Conservation (phyloP, 2,888 invertebrate species). For the Norana najaformis region DNA sequence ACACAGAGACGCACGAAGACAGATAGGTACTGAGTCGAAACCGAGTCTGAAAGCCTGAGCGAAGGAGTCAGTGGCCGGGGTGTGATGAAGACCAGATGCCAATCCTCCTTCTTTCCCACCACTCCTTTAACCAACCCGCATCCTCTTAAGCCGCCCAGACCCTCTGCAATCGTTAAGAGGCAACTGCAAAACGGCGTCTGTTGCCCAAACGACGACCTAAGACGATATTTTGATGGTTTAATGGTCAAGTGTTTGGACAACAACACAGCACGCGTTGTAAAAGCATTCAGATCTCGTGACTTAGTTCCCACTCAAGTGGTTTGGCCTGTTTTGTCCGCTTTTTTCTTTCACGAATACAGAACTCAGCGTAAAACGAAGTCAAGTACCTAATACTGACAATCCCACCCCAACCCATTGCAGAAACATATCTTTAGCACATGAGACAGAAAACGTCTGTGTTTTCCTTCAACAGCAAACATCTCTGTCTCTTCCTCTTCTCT, state of each 20-base stretch:
- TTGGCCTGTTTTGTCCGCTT: neutral
- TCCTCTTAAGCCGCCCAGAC: neutral
- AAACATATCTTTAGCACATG: neutral
- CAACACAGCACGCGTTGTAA: neutral
- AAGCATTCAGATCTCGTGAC: neutral
- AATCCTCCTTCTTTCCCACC: neutral
- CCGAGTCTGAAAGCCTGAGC: neutral
- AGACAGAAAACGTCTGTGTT: neutral
- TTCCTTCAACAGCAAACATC: neutral
- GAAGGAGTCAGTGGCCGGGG: neutral
- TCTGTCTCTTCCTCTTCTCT: neutral
- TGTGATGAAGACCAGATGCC: neutral
- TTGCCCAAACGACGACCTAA: too few species aligned
- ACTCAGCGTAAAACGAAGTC: neutral
- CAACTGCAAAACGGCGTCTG: neutral
- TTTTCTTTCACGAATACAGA: neutral
- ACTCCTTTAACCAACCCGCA: neutral
- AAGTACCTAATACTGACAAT: neutral
- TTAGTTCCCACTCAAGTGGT: neutral
- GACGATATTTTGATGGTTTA: neutral
- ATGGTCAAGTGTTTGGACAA: neutral
- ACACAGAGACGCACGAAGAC: neutral
- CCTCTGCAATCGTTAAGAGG: neutral
- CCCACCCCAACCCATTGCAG: neutral
- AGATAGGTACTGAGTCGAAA: neutral